These are phyloP conservation scores for Zygothrica quintamaculata DNA, from an alignment of 2,888 invertebrate genomes.

Conservation along the genomic window DNA sequence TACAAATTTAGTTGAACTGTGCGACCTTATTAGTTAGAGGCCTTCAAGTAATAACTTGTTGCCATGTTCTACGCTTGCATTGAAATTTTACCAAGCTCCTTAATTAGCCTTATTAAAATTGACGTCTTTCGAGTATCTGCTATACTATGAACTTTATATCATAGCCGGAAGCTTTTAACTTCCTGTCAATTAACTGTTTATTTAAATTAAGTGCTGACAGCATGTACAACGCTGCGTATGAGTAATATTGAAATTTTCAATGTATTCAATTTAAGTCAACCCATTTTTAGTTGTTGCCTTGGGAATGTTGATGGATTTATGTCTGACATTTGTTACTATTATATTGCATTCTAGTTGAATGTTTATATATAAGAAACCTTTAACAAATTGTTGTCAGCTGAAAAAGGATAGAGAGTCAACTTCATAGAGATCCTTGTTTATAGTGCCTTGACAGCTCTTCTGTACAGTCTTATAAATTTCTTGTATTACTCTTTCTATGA, in stretches of 20 bases:
- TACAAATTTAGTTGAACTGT: neutral
- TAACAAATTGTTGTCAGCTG: no score
- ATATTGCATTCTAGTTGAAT: no score
- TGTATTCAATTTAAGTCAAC: conserved; percentile 56
- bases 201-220: conserved; percentile 43
- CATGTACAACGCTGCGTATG: conserved; percentile 42
- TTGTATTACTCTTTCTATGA: no score
- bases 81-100: conserved; percentile 31
- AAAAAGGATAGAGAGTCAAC: no score
- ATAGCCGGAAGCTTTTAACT: conserved; percentile 7
- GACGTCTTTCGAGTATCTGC: conserved; percentile 16
- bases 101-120: conserved; percentile 51
- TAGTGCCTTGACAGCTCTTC: no score
- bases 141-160: neutral
- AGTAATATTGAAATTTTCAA: conserved; percentile 53
- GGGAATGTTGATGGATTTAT: conserved; percentile 67
- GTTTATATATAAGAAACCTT: no score
- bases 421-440: no score
- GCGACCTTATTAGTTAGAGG: conserved; percentile 1
- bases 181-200: conserved; percentile 38
- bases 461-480: no score
- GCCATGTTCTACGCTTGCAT: conserved; percentile 10
- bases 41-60: conserved; percentile 29
- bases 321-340: conserved; percentile 51
- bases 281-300: conserved; percentile 29